Evolutionary conservation across 2,797 vertebrate species (phyloP).

Genomic region (Morus bassanus): DNA sequence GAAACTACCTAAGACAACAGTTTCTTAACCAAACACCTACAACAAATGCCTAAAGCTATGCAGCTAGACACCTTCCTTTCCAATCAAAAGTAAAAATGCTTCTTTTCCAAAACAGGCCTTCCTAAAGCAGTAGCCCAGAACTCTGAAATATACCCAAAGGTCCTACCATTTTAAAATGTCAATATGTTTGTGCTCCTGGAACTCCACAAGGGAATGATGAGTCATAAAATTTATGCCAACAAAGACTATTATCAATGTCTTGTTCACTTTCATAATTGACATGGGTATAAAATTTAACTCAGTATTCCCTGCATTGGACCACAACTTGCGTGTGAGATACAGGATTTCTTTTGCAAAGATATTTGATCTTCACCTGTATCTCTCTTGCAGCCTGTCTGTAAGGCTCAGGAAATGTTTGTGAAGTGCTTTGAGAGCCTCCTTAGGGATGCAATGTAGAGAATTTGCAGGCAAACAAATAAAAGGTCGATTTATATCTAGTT

Average conservation of each 20-base stretch:
- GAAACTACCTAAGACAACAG: background rate
- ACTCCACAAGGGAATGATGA: background rate
- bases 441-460: background rate
- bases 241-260: background rate
- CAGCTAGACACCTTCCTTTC: background rate
- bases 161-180: conserved; percentile 38
- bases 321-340: background rate
- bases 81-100: background rate
- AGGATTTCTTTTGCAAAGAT: background rate
- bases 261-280: background rate
- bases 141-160: conserved; percentile 17
- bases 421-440: background rate
- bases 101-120: background rate
- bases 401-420: background rate
- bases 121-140: background rate
- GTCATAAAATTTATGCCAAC: background rate
- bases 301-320: background rate
- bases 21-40: background rate
- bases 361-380: background rate
- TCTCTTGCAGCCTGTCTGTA: background rate
- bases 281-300: background rate
- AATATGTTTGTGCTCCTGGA: conserved; percentile 17
- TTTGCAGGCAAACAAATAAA: background rate
- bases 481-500: background rate
- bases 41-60: background rate